Percentiles rank a stretch among this genome's conserved stretches.
Conservation (phyloP, 2,888 invertebrate genomes). For the Cantharis nigra region DNA sequence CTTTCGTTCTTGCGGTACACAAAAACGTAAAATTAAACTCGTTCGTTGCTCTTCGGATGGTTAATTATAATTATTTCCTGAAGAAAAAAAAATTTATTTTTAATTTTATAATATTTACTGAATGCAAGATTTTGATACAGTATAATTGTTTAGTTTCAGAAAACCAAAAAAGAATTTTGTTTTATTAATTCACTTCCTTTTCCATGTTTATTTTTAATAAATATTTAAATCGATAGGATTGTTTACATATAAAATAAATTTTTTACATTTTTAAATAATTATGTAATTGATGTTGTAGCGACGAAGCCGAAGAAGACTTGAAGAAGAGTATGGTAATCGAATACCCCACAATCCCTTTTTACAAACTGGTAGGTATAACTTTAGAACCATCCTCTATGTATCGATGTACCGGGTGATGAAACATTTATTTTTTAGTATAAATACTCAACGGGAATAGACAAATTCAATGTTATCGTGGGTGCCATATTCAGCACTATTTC, state of each 20-base stretch:
- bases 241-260: background rate
- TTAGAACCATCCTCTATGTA: background rate
- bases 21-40: background rate
- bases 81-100: no score
- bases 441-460: constrained; percentile 65
- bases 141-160: no score
- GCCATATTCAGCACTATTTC: constrained; percentile 61
- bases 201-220: background rate
- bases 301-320: background rate
- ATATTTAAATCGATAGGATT: background rate
- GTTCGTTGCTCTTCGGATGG: background rate
- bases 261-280: background rate
- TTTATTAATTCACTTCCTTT: no score
- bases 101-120: no score
- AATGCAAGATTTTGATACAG: no score
- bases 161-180: no score
- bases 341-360: background rate
- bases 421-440: constrained; percentile 62
- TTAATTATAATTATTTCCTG: background rate
- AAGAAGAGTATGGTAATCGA: background rate
- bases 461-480: constrained; percentile 62
- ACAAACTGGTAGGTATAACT: background rate
- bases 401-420: background rate
- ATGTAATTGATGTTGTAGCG: background rate
- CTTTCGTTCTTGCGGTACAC: background rate